Evolutionary conservation across 2,888 invertebrate genomes (phyloP).

Genomic region (Trissoscelio sp.): DNA sequence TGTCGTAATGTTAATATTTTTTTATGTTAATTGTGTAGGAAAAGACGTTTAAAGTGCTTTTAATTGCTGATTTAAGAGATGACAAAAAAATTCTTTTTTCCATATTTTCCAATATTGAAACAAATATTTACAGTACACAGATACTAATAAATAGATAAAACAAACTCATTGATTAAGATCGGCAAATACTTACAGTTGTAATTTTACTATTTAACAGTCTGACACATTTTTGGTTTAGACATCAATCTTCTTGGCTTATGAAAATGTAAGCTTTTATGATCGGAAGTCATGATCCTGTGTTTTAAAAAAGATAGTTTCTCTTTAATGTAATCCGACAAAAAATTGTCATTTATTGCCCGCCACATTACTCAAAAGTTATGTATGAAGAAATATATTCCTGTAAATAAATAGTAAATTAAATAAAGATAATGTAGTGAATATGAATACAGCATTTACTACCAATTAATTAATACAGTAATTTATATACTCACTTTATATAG

Average conservation of each 20-base stretch:
- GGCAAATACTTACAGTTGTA: no score
- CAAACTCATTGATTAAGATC: no score
- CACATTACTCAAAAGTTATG: background rate
- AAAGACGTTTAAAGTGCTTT: background rate
- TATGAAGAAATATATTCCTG: no score
- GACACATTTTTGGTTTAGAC: constrained; percentile 4
- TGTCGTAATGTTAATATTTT: constrained; percentile 16
- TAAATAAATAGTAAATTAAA: no score
- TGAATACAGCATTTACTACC: no score
- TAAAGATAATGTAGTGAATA: no score
- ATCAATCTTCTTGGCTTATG: background rate
- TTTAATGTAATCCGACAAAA: constrained; percentile 2
- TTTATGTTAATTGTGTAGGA: constrained; percentile 15
- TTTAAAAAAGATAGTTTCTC: background rate
- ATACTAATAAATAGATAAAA: background rate
- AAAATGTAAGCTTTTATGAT: background rate
- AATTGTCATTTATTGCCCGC: background rate
- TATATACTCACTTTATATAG: no score
- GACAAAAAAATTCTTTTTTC: background rate
- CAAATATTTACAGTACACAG: background rate
- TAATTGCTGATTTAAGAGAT: background rate
- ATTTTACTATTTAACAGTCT: no score
- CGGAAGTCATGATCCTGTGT: background rate
- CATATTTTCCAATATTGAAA: background rate
- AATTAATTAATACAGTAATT: no score